Evolutionary conservation across 53 echinoderm and acorn worm genomes (phyloP).

Genomic region (Echinometra lucunter): DNA sequence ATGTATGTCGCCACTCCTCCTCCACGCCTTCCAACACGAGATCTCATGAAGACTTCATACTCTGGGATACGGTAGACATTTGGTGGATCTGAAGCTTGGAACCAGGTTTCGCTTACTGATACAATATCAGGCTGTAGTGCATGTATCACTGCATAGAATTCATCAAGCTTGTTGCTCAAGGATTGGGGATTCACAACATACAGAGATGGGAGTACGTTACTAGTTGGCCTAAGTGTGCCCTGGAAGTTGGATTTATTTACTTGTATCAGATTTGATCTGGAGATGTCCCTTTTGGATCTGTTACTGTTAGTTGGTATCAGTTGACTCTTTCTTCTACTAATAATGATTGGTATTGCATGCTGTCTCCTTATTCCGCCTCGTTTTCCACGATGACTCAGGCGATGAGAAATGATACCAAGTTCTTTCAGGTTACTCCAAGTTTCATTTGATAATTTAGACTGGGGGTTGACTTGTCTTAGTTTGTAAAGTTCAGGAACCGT

Average conservation of each 20-base stretch:
- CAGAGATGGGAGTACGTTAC: background rate
- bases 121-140: background rate
- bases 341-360: background rate
- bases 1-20: background rate
- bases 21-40: background rate
- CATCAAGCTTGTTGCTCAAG: constrained; percentile 26
- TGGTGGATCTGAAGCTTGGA: background rate
- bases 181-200: constrained; percentile 23
- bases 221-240: no score
- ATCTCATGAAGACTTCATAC: background rate
- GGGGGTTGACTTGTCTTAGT: background rate
- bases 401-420: background rate
- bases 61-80: background rate
- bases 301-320: background rate
- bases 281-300: background rate
- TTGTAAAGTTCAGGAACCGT: constrained; percentile 5
- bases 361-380: constrained; percentile 4
- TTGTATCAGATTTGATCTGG: no score
- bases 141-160: background rate
- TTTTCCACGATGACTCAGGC: background rate
- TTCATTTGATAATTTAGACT: background rate
- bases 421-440: background rate
- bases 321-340: background rate
- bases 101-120: constrained; percentile 23
- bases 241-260: no score